Conservation (phyloP, 1,140 invertebrate species). For the Bombyx mandarina region DNA sequence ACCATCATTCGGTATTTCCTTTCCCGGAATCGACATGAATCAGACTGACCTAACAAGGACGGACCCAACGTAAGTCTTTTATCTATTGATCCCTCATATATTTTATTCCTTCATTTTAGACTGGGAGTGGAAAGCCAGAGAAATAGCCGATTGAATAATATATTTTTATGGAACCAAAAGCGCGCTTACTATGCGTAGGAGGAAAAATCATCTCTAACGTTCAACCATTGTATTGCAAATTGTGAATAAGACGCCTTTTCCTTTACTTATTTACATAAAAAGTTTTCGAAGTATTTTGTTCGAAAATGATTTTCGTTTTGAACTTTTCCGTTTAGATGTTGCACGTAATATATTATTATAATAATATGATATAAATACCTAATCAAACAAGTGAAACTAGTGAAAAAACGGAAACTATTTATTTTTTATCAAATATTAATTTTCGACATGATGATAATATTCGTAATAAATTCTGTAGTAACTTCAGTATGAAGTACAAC, state of each 20-base stretch:
- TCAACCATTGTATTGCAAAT: slow-evolving; percentile 66
- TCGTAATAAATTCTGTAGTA: too few species aligned
- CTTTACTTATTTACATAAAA: slow-evolving; percentile 62
- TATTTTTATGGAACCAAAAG: slow-evolving; percentile 57
- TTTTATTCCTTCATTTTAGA: slow-evolving; percentile 49
- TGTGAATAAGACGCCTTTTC: slow-evolving; percentile 55
- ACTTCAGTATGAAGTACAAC: too few species aligned
- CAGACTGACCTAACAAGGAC: slow-evolving; percentile 4
- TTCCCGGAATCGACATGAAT: neutral
- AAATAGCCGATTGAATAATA: slow-evolving; percentile 66
- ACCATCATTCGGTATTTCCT: too few species aligned
- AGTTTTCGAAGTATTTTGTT: slow-evolving; percentile 51
- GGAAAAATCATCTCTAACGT: slow-evolving; percentile 62
- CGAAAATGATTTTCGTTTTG: slow-evolving; percentile 53
- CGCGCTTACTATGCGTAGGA: slow-evolving; percentile 56
- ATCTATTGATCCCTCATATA: slow-evolving; percentile 46
- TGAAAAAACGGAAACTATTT: too few species aligned
- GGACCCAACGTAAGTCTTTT: slow-evolving; percentile 19
- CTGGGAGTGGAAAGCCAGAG: slow-evolving; percentile 48
- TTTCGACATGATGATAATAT: too few species aligned
- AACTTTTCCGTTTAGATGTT: slow-evolving; percentile 21
- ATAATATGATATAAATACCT: too few species aligned
- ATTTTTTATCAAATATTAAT: too few species aligned
- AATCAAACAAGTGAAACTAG: too few species aligned
- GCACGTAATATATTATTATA: slow-evolving; percentile 13